Percentiles rank a stretch among this genome's conserved stretches.
phyloP scores from a whole-genome alignment of 2,888 invertebrate species.

The Tridacna crocea region DNA sequence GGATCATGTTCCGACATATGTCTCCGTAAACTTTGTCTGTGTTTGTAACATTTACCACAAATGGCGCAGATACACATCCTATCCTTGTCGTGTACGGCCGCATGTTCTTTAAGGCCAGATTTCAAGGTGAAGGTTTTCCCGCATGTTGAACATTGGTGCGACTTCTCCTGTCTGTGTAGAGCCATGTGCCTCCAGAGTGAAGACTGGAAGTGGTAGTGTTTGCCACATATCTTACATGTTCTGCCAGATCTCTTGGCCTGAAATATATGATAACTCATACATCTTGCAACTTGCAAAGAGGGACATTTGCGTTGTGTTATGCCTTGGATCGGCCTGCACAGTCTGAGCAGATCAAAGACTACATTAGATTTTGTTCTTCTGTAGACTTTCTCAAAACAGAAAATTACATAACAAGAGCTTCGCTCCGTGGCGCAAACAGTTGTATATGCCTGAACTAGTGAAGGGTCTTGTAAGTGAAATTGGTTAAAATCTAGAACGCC shows the following conservation, averaged over 20 bases:
- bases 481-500: no score
- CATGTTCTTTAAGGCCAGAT: constrained; percentile 13
- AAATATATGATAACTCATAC: background rate
- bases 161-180: constrained; percentile 1
- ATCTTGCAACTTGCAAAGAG: no score
- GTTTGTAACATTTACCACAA: constrained; percentile 16
- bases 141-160: constrained; percentile 7
- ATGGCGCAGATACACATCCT: constrained; percentile 17
- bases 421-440: no score
- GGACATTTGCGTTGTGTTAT: background rate
- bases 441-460: no score
- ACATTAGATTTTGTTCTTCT: no score
- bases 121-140: constrained; percentile 13
- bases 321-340: no score
- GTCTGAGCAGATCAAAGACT: no score
- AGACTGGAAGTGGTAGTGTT: constrained; percentile 11
- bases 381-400: no score
- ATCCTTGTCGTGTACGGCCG: background rate
- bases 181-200: constrained; percentile 15
- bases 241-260: constrained; percentile 12
- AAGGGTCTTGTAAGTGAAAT: no score
- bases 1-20: constrained; percentile 18
- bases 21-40: constrained; percentile 13
- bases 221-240: constrained; percentile 16
- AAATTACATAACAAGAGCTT: no score